Percentiles rank a stretch among this genome's conserved stretches.
phyloP scores from a whole-genome alignment of 2,797 vertebrate species.

The Rhinoraja longicauda region DNA sequence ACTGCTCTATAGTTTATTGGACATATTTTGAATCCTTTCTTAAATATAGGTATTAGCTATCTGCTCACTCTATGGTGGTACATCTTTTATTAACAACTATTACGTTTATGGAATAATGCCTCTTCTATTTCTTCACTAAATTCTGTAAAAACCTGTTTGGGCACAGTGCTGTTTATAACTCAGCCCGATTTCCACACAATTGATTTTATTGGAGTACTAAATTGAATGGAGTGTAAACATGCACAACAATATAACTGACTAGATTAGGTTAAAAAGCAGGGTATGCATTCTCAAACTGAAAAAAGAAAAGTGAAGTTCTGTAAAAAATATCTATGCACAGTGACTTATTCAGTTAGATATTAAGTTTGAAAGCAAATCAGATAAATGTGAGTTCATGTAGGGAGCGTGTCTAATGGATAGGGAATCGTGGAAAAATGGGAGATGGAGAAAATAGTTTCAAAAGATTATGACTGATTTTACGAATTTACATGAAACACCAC shows the following conservation, averaged over 20 bases:
- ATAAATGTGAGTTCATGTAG: background rate
- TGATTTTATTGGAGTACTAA: background rate
- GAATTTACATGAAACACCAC: background rate
- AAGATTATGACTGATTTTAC: background rate
- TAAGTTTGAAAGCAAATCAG: background rate
- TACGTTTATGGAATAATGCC: background rate
- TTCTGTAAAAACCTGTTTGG: background rate
- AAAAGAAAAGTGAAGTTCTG: background rate
- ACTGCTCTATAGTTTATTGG: no score
- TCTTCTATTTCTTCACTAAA: background rate
- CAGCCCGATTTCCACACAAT: background rate
- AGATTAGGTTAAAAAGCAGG: background rate
- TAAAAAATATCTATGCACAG: background rate
- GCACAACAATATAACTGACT: background rate
- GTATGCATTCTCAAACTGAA: background rate
- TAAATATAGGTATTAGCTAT: background rate
- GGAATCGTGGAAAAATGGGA: background rate
- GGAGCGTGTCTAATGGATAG: background rate
- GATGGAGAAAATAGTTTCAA: background rate
- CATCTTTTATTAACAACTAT: background rate
- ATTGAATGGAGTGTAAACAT: background rate
- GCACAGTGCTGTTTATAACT: background rate
- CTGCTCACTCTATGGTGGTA: background rate
- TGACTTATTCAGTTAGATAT: background rate
- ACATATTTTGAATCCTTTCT: no score